phyloP scores from a whole-genome alignment of 2,888 invertebrate species.

The Oegoconia quadripuncta region DNA sequence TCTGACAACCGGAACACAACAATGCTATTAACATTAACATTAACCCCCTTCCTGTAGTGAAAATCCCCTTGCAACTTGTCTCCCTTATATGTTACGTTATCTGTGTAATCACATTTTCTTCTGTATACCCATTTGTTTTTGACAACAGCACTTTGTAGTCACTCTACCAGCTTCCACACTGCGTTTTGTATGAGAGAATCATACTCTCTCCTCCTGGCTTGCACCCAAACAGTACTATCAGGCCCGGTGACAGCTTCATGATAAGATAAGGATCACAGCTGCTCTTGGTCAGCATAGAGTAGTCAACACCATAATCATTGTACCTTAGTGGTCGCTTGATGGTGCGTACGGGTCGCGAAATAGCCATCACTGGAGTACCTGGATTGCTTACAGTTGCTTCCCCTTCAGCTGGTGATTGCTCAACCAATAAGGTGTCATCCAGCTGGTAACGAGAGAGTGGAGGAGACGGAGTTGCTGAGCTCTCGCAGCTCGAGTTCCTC shows the following conservation, averaged over 20 bases:
- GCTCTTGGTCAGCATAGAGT: background rate
- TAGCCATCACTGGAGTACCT: background rate
- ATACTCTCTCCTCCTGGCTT: conserved; percentile 15
- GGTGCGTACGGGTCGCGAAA: conserved; percentile 1
- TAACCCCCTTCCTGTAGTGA: too few species aligned
- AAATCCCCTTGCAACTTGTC: conserved; percentile 14
- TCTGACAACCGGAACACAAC: too few species aligned
- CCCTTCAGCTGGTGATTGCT: background rate
- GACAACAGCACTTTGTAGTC: conserved; percentile 11
- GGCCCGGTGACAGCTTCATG: conserved; percentile 4
- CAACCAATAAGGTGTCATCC: background rate
- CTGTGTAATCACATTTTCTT: conserved; percentile 10
- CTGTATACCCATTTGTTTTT: conserved; percentile 21
- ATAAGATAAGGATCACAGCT: conserved; percentile 2
- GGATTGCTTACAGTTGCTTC: background rate
- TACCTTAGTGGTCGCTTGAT: conserved; percentile 6
- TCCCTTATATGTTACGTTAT: conserved; percentile 12
- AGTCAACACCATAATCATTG: conserved; percentile 7
- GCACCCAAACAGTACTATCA: conserved; percentile 8
- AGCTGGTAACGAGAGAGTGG: background rate
- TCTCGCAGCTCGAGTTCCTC: background rate
- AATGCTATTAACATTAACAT: too few species aligned
- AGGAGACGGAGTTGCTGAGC: background rate
- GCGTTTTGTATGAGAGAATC: conserved; percentile 12
- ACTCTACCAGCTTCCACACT: conserved; percentile 11